Evolutionary conservation across 2,113 vertebrate genomes (phyloP).

Genomic region (Halichoeres trimaculatus): DNA sequence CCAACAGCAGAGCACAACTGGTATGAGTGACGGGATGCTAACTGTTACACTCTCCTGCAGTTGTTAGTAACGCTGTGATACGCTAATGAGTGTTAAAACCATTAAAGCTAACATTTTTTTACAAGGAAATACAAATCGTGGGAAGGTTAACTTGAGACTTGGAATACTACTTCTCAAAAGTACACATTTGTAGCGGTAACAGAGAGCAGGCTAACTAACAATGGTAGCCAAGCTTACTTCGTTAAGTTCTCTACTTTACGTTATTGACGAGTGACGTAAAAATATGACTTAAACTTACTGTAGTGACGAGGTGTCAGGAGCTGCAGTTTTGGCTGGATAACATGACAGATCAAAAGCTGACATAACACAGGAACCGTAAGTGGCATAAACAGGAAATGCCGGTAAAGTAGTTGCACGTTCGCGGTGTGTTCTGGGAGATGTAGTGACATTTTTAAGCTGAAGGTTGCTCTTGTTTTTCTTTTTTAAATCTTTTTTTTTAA

Average conservation of each 20-base stretch:
- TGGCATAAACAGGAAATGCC: slow-evolving; percentile 52
- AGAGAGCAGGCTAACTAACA: neutral
- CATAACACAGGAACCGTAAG: slow-evolving; percentile 40
- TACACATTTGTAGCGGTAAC: neutral
- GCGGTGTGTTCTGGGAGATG: slow-evolving; percentile 40
- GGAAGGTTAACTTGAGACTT: neutral
- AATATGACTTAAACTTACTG: neutral
- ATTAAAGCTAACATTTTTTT: neutral
- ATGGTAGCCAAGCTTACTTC: neutral
- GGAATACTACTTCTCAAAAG: neutral
- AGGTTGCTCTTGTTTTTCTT: neutral
- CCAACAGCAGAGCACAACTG: too few species aligned
- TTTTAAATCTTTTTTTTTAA: too few species aligned
- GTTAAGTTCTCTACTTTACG: slow-evolving; percentile 16
- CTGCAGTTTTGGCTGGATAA: slow-evolving; percentile 2
- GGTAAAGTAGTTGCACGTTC: slow-evolving; percentile 22
- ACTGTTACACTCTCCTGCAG: neutral
- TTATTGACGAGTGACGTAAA: neutral
- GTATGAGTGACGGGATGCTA: too few species aligned
- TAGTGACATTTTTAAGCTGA: neutral
- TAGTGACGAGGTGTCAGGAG: neutral
- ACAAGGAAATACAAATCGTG: neutral
- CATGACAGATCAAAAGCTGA: neutral
- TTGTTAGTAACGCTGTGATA: neutral
- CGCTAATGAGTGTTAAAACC: neutral